Conservation (phyloP, 2,113 vertebrate genomes). For the Pelecanoides urinatrix region DNA sequence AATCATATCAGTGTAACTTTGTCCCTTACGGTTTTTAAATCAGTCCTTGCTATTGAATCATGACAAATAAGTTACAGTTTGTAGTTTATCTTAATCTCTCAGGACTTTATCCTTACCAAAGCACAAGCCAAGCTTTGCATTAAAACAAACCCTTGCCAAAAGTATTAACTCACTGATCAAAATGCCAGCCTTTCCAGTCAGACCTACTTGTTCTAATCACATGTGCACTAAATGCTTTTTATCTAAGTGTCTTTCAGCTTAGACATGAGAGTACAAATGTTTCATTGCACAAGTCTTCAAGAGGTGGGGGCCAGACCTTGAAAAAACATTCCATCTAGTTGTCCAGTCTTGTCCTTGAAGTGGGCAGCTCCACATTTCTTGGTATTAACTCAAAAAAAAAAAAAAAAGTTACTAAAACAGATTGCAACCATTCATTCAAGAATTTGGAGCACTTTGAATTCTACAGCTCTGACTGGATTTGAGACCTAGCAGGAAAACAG, state of each 20-base stretch:
- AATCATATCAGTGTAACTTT: neutral
- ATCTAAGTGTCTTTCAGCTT: neutral
- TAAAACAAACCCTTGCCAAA: slow-evolving; percentile 1
- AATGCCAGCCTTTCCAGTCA: neutral
- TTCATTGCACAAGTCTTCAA: neutral
- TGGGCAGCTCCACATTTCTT: neutral
- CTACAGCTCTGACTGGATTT: neutral
- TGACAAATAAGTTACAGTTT: neutral
- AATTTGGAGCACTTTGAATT: neutral
- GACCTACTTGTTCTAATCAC: neutral
- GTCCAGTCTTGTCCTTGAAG: neutral
- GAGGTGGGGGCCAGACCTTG: neutral
- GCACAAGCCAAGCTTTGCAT: neutral
- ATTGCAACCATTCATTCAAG: neutral
- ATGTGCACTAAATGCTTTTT: neutral
- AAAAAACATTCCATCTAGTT: neutral
- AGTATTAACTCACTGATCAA: neutral
- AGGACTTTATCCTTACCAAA: neutral
- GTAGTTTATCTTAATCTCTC: neutral
- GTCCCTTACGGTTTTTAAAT: neutral
- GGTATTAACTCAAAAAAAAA: neutral
- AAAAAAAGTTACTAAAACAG: neutral
- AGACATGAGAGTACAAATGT: neutral
- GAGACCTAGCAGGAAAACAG: neutral
- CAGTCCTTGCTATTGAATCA: neutral